Base-by-base conservation (phyloP, 2,888 invertebrate genomes). In the Drosophila planitibia region DNA sequence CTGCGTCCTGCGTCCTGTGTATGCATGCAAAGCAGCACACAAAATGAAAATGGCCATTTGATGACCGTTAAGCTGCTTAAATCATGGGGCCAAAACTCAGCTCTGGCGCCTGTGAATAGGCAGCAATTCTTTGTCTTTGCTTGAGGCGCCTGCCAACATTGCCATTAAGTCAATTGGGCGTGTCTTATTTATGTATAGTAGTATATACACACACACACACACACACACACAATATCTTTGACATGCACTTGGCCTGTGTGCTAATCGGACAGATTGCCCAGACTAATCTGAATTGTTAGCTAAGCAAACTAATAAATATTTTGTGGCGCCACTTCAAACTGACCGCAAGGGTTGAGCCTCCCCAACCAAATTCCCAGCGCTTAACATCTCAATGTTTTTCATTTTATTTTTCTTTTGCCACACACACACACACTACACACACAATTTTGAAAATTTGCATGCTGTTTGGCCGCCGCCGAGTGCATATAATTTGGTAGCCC, bases 401-500 rank as follows among this genome's bases (percentile, higher is more conserved):
- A 22, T 60, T 63, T 72, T 47, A 16, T 57, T 55, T 52, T 55
- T 22, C 44, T 53, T 55, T 44, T 52, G 9, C n/a, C 28, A 39
- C 19, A 35, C 25, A 19, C 22, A 47, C 14, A 14, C 47, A 47
- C 6, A 41, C 12, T n/a, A 37, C 58, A 52, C 35, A 60, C 37
- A 58, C 53, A 53, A 47, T 28, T 66, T 57, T 35, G 49, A 16
- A 37, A 73, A 39, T 53, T 59, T 61, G 49, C 37, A 70, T 70
- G 28, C 57, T 28, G 53, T 41, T 32, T 4, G n/a, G 39, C 28
- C 32, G 58, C 47, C 55, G 57, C 58, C 70, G 68, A 81, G 74
- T 78, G 89, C 84, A 81, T 81, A 75, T 83, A 74, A 89, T 78
- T 81, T 89, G 73, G 53, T 58, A 52, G 59, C 69, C 55, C 69